Evolutionary conservation across 2,113 vertebrate species (phyloP).

Genomic region (Rhynchopsitta pachyrhyncha): DNA sequence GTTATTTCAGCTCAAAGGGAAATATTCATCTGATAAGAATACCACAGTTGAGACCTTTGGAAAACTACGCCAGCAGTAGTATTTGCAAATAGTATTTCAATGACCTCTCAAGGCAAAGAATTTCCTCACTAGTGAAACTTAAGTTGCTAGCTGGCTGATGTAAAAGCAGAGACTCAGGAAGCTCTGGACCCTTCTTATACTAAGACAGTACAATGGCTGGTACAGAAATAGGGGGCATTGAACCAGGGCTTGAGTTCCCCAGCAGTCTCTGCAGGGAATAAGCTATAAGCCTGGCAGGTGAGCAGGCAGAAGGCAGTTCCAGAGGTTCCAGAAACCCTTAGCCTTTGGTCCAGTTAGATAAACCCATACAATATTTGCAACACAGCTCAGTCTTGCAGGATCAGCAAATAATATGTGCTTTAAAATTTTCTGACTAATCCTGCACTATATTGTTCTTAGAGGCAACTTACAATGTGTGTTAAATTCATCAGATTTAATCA

Average conservation of each 20-base stretch:
- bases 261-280: not conserved
- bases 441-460: not conserved
- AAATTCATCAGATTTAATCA: not conserved
- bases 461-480: not conserved
- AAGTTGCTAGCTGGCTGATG: not conserved
- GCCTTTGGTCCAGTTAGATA: not conserved
- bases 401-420: not conserved
- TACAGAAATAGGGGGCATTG: not conserved
- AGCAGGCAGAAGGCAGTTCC: not conserved
- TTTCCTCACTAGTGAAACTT: not conserved
- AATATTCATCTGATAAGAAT: not conserved
- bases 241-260: not conserved
- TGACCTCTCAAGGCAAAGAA: not conserved
- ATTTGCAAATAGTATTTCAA: not conserved
- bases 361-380: not conserved
- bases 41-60: not conserved
- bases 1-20: not conserved
- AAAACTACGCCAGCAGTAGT: not conserved
- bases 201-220: not conserved
- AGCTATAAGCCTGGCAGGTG: not conserved
- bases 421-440: not conserved
- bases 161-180: not conserved
- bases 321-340: not conserved
- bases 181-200: not conserved
- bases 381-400: not conserved